Percentiles rank a stretch among this genome's conserved stretches.
These are phyloP conservation scores for Apistogramma diplotaenia DNA, from an alignment of 2,113 vertebrate species.

Conservation along the genomic window DNA sequence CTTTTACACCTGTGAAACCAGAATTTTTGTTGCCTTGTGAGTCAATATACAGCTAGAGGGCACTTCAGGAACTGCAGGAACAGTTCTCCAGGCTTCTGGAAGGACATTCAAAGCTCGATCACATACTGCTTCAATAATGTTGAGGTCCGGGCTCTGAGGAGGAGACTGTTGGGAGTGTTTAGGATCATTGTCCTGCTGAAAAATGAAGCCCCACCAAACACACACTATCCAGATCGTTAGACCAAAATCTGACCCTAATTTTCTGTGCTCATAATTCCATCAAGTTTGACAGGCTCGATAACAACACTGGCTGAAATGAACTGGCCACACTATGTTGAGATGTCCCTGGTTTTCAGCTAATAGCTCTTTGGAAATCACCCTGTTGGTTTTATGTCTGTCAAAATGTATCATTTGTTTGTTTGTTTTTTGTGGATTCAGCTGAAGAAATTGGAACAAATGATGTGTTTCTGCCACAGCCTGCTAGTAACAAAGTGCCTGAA, in stretches of 20 bases:
- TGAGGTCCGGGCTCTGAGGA: neutral
- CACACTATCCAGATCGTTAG: neutral
- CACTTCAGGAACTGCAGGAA: neutral
- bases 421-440: neutral
- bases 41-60: no score
- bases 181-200: neutral
- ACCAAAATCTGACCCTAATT: neutral
- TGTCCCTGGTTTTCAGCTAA: neutral
- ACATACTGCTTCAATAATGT: neutral
- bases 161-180: neutral
- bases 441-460: no score
- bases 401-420: neutral
- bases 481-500: neutral
- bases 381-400: neutral
- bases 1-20: no score
- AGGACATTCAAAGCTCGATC: neutral
- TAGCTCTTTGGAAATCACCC: neutral
- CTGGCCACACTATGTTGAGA: neutral
- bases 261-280: neutral
- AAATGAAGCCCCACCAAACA: neutral
- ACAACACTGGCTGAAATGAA: neutral
- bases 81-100: neutral
- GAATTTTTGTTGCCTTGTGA: no score
- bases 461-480: neutral
- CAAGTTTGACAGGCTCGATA: neutral